These are phyloP conservation scores for Tragelaphus buxtoni DNA, from an alignment of 2,113 vertebrate genomes.

Conservation along the genomic window DNA sequence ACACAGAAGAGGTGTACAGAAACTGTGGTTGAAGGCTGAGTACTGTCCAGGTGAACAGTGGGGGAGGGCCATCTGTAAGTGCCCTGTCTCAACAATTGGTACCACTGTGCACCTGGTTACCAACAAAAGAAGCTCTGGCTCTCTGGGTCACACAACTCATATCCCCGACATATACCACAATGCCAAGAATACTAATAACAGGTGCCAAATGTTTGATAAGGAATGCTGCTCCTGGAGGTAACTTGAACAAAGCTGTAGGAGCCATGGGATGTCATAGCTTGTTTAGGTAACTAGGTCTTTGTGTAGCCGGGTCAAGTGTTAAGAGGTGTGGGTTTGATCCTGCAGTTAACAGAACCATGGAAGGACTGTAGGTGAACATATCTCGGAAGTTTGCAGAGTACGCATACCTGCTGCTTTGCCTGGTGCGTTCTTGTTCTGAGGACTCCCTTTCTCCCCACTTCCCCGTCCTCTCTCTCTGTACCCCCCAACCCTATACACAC, in stretches of 20 bases:
- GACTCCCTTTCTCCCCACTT: background rate
- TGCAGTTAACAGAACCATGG: background rate
- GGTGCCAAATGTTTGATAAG: background rate
- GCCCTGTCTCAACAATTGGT: background rate
- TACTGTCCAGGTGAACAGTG: background rate
- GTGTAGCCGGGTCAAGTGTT: background rate
- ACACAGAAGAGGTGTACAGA: background rate
- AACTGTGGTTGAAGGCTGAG: background rate
- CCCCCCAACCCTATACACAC: background rate
- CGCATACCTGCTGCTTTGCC: background rate
- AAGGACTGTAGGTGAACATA: background rate
- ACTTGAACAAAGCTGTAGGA: background rate
- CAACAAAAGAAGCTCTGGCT: background rate
- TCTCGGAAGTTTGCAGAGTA: background rate
- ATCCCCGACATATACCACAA: background rate
- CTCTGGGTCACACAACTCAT: background rate
- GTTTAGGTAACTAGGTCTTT: background rate
- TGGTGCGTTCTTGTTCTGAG: background rate
- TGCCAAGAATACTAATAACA: background rate
- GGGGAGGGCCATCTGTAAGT: background rate
- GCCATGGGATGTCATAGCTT: background rate
- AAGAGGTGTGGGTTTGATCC: background rate
- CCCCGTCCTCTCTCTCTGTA: background rate
- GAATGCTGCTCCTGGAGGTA: background rate
- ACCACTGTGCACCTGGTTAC: background rate